A percentile compares a stretch with the other conserved stretches of the same genome.
These are phyloP conservation scores for Cetoscarus ocellatus DNA, from an alignment of 2,797 vertebrate species.

Conservation along the genomic window DNA sequence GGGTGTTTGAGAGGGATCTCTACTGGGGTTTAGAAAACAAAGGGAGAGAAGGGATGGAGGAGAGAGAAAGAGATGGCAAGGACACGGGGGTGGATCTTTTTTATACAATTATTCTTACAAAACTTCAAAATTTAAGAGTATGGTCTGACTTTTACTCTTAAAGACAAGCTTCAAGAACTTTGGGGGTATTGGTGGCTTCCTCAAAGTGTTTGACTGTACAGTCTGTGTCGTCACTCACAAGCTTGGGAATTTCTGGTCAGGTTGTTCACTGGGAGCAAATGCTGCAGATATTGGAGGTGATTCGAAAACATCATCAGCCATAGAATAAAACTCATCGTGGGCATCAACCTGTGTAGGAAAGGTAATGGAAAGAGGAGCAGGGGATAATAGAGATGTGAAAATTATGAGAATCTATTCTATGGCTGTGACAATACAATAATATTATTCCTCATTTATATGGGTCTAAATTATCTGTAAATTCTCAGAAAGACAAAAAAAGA, in stretches of 20 bases:
- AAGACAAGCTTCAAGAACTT: no score
- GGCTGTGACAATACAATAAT: no score
- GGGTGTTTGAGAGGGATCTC: conserved; percentile 66
- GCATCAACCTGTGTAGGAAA: conserved; percentile 82
- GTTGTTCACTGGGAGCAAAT: conserved; percentile 73
- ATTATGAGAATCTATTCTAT: not conserved
- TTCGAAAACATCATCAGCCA: conserved; percentile 97
- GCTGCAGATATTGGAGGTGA: conserved; percentile 92
- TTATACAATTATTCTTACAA: no score
- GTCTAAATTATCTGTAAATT: no score
- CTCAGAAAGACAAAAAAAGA: no score
- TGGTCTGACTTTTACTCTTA: no score
- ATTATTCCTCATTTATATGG: no score
- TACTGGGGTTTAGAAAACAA: conserved; percentile 68
- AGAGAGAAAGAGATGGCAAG: not conserved
- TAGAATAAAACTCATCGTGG: conserved; percentile 90
- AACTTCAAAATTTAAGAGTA: no score
- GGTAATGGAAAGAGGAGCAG: conserved; percentile 2
- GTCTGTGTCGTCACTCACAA: conserved; percentile 81
- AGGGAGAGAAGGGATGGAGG: not conserved
- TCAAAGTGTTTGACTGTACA: not conserved
- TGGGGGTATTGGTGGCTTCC: not conserved
- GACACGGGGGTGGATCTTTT: no score
- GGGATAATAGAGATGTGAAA: not conserved
- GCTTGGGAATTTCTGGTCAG: conserved; percentile 70